Conservation (phyloP, 2,113 vertebrate species). For the Plecotus auritus region DNA sequence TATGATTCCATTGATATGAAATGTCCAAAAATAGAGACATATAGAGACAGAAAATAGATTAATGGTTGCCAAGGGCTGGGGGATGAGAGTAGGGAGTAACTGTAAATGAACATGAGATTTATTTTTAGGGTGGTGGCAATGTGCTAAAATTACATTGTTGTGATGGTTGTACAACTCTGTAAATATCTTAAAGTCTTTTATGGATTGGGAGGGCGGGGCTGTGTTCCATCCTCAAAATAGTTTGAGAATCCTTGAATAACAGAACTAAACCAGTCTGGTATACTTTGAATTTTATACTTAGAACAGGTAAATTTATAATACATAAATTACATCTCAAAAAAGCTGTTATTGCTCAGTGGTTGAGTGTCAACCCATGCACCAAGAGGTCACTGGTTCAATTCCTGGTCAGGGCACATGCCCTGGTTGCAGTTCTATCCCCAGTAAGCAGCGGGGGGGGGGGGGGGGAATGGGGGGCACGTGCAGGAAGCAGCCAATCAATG, state of each 20-base stretch:
- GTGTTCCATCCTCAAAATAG: background rate
- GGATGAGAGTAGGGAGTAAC: background rate
- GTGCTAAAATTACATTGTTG: background rate
- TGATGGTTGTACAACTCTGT: background rate
- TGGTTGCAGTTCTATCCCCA: no score
- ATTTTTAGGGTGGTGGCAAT: background rate
- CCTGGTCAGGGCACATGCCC: no score
- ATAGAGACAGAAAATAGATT: background rate
- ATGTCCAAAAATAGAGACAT: background rate
- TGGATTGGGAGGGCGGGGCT: background rate
- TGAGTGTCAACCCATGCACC: no score
- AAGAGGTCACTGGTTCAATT: no score
- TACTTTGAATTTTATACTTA: background rate
- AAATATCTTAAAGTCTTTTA: background rate
- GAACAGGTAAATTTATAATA: background rate
- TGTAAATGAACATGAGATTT: background rate
- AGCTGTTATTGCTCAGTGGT: background rate
- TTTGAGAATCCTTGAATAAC: background rate
- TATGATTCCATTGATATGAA: background rate
- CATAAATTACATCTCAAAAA: background rate
- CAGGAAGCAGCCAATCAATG: no score
- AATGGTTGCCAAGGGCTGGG: background rate
- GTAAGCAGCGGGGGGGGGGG: no score
- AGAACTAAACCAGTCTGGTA: background rate
- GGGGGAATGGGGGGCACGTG: no score